Base-by-base conservation (phyloP, 2,113 vertebrate species). In the Dolichotis patagonum region DNA sequence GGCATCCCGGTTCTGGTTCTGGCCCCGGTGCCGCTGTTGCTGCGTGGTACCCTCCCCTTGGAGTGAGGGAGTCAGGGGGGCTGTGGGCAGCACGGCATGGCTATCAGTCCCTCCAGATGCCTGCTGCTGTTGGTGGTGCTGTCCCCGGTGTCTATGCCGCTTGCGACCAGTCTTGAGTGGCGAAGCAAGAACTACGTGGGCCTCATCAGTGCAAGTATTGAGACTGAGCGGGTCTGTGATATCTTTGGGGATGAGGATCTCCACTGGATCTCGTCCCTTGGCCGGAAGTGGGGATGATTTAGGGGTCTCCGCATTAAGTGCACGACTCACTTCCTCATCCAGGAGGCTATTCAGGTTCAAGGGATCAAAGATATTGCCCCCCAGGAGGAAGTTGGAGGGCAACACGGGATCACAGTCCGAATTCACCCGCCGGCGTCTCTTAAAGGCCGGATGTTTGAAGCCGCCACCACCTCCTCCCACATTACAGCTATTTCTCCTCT, bases 281-380 rank as follows among this genome's bases (percentile, higher is more conserved):
- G 98, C 97, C 0, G 99, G 99, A 95, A 99, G 99, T 0, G 99
- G 99, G 0, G 99, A 99, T 4, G 98, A 99, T 90, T 99, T 98
- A 3, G 99, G 99, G 3, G 99, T 99, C 98, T 99, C 99, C 1
- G 99, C 99, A 75, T 99, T 99, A 91, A 99, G 99, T 0, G 97
- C 98, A 46, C 98, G 99, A 98, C 99, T 99, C 52, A 99, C 99
- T 0, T 99, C 99, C 88, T 99, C 99, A 24, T 99, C 99, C 98
- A 99, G 56, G 3, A 99, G 98, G 0, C 99, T 99, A 98, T 99
- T 99, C 63, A 99, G 99, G 97, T 99, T 99, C 28, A 99, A 98
- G 0, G 99, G 99, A 96, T 99, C 99, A 20, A 99, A 99, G 94
- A 99, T 99, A 97, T 99, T 99, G 32, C 99, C 99, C 0, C 99